Conservation (phyloP, 2,888 invertebrate genomes). For the Ptilodon capucinus region DNA sequence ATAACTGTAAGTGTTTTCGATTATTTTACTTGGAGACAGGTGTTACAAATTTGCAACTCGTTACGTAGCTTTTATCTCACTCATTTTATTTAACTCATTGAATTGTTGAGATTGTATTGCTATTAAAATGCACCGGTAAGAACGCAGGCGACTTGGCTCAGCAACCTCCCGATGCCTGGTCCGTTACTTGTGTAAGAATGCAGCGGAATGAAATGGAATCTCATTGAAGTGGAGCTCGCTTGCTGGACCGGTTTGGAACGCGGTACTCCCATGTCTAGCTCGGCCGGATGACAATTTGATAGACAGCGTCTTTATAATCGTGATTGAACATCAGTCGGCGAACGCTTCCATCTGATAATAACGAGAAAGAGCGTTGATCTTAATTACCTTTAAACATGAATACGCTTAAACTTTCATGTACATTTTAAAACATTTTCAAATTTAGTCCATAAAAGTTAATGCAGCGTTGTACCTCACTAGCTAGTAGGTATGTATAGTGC, state of each 20-base stretch:
- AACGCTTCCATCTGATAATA: conserved; percentile 24
- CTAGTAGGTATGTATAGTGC: conserved; percentile 39
- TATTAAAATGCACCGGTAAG: conserved; percentile 2
- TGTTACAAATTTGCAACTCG: conserved; percentile 44
- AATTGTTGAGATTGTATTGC: background rate
- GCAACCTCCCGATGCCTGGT: conserved; percentile 55
- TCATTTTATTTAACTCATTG: conserved; percentile 11
- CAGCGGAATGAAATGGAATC: conserved; percentile 80
- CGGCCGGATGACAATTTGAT: conserved; percentile 70
- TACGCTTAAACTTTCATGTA: too few relatives aligned
- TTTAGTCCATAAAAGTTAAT: conserved; percentile 4
- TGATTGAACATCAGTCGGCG: conserved; percentile 38
- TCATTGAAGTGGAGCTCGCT: conserved; percentile 74
- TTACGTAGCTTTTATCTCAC: conserved; percentile 28
- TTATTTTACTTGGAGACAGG: conserved; percentile 20
- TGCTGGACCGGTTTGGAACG: conserved; percentile 69
- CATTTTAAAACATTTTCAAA: background rate
- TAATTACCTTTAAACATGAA: conserved; percentile 22
- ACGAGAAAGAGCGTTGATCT: conserved; percentile 22
- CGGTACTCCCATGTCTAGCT: conserved; percentile 59
- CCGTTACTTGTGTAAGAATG: conserved; percentile 79
- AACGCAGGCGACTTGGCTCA: conserved; percentile 39
- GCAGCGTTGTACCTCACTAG: conserved; percentile 38
- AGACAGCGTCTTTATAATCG: conserved; percentile 61
- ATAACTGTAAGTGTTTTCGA: too few relatives aligned